Evolutionary conservation across 2,113 vertebrate genomes (phyloP).

Genomic region (Mixornis gularis): DNA sequence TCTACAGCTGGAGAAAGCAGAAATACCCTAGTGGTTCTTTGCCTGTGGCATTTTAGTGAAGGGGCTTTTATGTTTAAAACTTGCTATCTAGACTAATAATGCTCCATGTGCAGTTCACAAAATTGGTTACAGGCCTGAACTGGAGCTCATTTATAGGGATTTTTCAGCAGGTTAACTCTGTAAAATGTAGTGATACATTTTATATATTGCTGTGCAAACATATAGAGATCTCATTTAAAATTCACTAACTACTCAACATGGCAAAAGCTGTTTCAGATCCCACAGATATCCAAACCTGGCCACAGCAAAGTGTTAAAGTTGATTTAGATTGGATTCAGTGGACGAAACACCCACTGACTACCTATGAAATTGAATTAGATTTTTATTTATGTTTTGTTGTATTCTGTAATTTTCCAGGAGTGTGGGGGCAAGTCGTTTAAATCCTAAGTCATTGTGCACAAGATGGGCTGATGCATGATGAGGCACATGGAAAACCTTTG

Average conservation of each 20-base stretch:
- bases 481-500: neutral
- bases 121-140: neutral
- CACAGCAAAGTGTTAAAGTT: neutral
- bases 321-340: neutral
- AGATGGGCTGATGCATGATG: neutral
- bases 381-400: neutral
- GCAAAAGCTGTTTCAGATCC: neutral
- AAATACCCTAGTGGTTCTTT: neutral
- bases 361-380: accelerated
- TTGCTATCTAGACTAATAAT: neutral
- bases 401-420: neutral
- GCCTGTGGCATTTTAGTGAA: neutral
- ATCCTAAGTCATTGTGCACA: neutral
- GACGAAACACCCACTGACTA: neutral
- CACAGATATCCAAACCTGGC: neutral
- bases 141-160: neutral
- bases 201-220: neutral
- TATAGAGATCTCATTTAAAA: neutral
- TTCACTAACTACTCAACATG: neutral
- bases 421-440: neutral
- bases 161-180: neutral
- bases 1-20: neutral
- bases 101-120: neutral
- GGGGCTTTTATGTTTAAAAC: neutral
- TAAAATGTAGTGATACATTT: neutral